Conservation (phyloP, 1,140 invertebrate genomes). For the Lithobius niger region DNA sequence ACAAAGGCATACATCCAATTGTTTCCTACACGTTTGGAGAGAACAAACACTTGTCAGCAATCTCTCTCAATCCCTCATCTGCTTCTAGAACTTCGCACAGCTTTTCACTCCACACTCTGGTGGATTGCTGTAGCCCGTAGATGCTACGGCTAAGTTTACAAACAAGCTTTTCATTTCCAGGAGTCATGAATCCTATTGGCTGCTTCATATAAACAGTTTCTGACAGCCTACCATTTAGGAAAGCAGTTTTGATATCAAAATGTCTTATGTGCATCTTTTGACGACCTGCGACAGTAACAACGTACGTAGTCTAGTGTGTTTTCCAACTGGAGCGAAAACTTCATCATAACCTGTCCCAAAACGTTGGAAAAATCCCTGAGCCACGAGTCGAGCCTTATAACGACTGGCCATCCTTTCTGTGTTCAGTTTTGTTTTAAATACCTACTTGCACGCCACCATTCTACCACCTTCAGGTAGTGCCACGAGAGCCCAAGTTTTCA, state of each 20-base stretch:
- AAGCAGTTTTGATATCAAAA: background rate
- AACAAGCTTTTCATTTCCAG: background rate
- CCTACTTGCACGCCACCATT: background rate
- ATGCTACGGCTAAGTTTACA: background rate
- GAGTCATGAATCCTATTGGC: background rate
- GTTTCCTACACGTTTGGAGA: background rate
- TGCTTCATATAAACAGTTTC: background rate
- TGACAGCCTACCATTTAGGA: background rate
- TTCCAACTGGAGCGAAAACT: background rate
- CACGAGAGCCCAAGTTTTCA: background rate
- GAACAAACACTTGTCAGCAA: no score
- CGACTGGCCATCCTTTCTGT: no score
- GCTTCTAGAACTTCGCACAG: background rate
- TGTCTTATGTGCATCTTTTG: background rate
- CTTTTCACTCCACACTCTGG: background rate
- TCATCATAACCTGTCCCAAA: background rate
- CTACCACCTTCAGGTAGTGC: background rate
- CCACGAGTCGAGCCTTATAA: background rate
- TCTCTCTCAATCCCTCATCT: background rate
- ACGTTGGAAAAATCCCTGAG: background rate
- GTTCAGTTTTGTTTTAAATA: background rate
- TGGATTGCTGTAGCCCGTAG: background rate
- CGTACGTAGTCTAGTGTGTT: background rate
- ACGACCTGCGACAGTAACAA: background rate
- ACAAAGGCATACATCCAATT: background rate